A percentile compares a stretch with the other conserved stretches of the same genome.
phyloP scores from a whole-genome alignment of 2,797 vertebrate species.

The Rachycentron canadum region DNA sequence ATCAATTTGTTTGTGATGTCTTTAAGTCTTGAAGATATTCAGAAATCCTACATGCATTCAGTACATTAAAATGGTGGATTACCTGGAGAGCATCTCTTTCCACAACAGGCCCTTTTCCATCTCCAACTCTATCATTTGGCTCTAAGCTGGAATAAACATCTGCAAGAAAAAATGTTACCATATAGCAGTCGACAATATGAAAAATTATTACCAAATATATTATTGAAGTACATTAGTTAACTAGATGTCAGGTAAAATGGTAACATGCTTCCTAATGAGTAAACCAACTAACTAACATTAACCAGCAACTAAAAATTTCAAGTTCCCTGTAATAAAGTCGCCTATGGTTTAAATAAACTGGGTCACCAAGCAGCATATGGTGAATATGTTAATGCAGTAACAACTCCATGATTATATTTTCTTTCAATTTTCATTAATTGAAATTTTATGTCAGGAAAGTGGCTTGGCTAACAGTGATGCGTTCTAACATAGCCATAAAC shows the following conservation, averaged over 20 bases:
- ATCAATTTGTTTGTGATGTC: background rate
- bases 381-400: background rate
- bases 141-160: constrained; percentile 94
- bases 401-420: background rate
- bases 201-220: background rate
- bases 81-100: constrained; percentile 95
- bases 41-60: background rate
- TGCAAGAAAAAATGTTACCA: constrained; percentile 68
- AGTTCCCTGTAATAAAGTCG: background rate
- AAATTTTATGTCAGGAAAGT: background rate
- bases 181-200: background rate
- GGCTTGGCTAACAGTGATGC: background rate
- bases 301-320: background rate
- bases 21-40: background rate
- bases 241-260: background rate
- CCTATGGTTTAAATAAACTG: too few relatives aligned
- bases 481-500: background rate
- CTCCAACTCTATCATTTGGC: constrained; percentile 90
- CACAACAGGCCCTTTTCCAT: constrained; percentile 87
- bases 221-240: too few relatives aligned
- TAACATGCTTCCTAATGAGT: background rate
- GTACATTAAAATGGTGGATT: constrained; percentile 38
- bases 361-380: background rate
- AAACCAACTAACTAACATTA: background rate
- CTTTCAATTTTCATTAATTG: background rate